These are phyloP conservation scores for Spatulosminthurus flaviceps DNA, from an alignment of 2,888 invertebrate genomes.

Conservation along the genomic window DNA sequence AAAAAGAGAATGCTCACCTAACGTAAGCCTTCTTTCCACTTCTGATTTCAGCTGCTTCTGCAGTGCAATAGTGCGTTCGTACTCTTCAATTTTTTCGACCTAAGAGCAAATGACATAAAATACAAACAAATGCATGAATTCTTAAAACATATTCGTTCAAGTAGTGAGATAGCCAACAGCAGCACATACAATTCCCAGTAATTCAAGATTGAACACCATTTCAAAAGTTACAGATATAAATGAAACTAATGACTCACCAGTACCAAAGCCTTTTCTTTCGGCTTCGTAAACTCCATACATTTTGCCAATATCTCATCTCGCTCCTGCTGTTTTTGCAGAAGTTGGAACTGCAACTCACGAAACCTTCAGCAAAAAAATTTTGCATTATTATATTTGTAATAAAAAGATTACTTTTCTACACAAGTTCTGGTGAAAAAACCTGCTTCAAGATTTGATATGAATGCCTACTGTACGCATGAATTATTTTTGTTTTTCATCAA, in stretches of 20 bases:
- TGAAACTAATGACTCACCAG: conserved; percentile 27
- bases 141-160: too few species aligned
- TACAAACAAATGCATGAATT: too few species aligned
- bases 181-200: too few species aligned
- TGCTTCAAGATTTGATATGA: neutral
- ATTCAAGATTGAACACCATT: too few species aligned
- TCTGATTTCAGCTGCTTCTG: conserved; percentile 54
- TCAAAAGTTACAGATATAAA: neutral
- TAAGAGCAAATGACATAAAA: conserved; percentile 29
- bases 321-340: conserved; percentile 47
- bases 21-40: conserved; percentile 47
- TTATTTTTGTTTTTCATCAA: too few species aligned
- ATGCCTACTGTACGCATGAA: too few species aligned
- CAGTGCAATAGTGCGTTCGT: conserved; percentile 49
- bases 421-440: neutral
- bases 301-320: conserved; percentile 48
- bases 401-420: neutral
- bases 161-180: too few species aligned
- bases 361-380: conserved; percentile 48
- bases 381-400: neutral
- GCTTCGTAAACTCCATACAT: conserved; percentile 53
- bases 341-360: conserved; percentile 51
- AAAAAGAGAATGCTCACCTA: conserved; percentile 47
- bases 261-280: conserved; percentile 46
- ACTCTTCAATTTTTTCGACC: conserved; percentile 59